These are phyloP conservation scores for Spodoptera littoralis DNA, from an alignment of 2,888 invertebrate genomes.

Conservation along the genomic window DNA sequence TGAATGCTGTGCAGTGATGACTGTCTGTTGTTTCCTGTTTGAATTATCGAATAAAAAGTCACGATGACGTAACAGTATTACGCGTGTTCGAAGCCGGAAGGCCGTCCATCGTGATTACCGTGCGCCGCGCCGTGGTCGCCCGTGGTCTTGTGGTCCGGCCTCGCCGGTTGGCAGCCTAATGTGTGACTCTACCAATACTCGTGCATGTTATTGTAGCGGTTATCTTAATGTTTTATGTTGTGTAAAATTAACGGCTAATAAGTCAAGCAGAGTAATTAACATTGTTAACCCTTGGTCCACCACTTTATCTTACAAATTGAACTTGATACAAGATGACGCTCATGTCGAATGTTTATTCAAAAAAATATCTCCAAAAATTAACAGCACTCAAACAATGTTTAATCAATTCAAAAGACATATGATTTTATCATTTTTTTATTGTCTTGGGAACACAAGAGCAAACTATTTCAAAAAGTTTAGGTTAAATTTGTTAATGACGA, in stretches of 20 bases:
- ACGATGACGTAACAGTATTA: slow-evolving; percentile 9
- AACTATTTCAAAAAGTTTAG: too few relatives aligned
- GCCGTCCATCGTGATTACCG: background rate
- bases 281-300: slow-evolving; percentile 4
- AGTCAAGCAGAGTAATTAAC: slow-evolving; percentile 12
- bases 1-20: background rate
- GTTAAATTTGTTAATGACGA: too few relatives aligned
- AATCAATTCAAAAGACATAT: background rate
- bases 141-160: too few relatives aligned
- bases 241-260: background rate
- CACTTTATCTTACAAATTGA: slow-evolving; percentile 18
- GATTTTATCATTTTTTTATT: too few relatives aligned
- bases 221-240: slow-evolving; percentile 11
- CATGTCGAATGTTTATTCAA: slow-evolving; percentile 8
- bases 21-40: slow-evolving; percentile 10
- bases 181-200: too few relatives aligned
- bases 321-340: slow-evolving; percentile 1
- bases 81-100: background rate
- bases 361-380: slow-evolving; percentile 11
- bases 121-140: too few relatives aligned
- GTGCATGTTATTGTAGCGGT: background rate
- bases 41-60: background rate
- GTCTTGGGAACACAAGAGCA: too few relatives aligned
- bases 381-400: background rate
- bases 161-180: too few relatives aligned